Percentiles rank a stretch among this genome's conserved stretches.
Evolutionary conservation across 2,797 vertebrate species (phyloP).

Genomic region (Lepus oiostolus): DNA sequence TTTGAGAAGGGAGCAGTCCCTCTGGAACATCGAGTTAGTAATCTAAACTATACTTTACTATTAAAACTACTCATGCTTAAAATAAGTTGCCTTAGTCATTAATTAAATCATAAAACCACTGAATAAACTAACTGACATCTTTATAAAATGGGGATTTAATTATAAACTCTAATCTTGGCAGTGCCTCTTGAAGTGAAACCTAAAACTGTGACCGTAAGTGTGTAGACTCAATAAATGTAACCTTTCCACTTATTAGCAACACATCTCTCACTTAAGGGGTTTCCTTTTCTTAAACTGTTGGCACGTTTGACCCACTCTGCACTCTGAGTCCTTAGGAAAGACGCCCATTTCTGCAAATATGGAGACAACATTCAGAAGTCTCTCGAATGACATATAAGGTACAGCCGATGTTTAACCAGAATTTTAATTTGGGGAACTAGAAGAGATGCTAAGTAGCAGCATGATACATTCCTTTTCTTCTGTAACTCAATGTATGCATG

Average conservation of each 20-base stretch:
- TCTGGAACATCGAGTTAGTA: conserved; percentile 73
- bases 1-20: conserved; percentile 77
- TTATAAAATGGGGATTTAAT: conserved; percentile 84
- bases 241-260: conserved; percentile 77
- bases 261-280: conserved; percentile 70
- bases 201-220: conserved; percentile 77
- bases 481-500: not conserved
- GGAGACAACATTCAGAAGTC: not conserved
- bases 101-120: conserved; percentile 84
- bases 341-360: not conserved
- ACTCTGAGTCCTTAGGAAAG: conserved; percentile 59
- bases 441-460: not conserved
- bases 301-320: conserved; percentile 37
- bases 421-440: conserved; percentile 44
- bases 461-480: not conserved
- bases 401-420: conserved; percentile 2
- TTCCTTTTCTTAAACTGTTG: conserved; percentile 78
- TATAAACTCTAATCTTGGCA: conserved; percentile 83
- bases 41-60: conserved; percentile 79
- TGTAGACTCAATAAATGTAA: conserved; percentile 71
- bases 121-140: conserved; percentile 81
- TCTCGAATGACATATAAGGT: not conserved
- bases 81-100: conserved; percentile 82
- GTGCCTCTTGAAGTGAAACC: conserved; percentile 79
- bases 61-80: conserved; percentile 77